Percentiles rank a stretch among this genome's conserved stretches.
These are phyloP conservation scores for Varanus komodoensis DNA, from an alignment of 2,113 vertebrate genomes.

Conservation along the genomic window DNA sequence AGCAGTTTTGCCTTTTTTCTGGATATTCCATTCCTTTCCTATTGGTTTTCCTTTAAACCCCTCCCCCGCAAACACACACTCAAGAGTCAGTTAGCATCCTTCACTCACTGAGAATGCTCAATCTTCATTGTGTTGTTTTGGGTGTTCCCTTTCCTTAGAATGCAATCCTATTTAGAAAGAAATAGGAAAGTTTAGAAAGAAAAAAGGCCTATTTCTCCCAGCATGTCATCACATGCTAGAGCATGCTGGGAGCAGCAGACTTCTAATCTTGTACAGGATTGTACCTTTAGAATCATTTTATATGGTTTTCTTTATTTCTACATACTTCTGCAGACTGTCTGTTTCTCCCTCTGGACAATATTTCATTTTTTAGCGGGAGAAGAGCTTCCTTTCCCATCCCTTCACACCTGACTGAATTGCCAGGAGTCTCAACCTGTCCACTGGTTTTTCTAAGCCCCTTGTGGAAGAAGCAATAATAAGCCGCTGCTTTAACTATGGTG, in stretches of 20 bases:
- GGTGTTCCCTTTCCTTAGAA: not conserved
- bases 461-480: not conserved
- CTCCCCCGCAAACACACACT: not conserved
- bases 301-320: not conserved
- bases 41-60: not conserved
- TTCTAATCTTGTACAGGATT: too few relatives aligned
- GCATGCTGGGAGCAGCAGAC: too few relatives aligned
- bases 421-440: too few relatives aligned
- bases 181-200: too few relatives aligned
- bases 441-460: not conserved
- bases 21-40: not conserved
- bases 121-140: not conserved
- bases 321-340: not conserved
- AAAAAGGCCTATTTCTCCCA: too few relatives aligned
- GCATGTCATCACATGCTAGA: too few relatives aligned
- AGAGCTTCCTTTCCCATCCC: not conserved
- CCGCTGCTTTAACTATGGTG: rapidly evolving
- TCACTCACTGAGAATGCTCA: not conserved
- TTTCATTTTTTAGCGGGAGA: not conserved
- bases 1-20: not conserved
- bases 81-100: not conserved
- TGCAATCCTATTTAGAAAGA: too few relatives aligned
- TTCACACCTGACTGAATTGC: not conserved
- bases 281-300: too few relatives aligned
- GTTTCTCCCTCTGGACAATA: not conserved